Evolutionary conservation across 2,113 vertebrate species (phyloP).

Genomic region (Pavo muticus): DNA sequence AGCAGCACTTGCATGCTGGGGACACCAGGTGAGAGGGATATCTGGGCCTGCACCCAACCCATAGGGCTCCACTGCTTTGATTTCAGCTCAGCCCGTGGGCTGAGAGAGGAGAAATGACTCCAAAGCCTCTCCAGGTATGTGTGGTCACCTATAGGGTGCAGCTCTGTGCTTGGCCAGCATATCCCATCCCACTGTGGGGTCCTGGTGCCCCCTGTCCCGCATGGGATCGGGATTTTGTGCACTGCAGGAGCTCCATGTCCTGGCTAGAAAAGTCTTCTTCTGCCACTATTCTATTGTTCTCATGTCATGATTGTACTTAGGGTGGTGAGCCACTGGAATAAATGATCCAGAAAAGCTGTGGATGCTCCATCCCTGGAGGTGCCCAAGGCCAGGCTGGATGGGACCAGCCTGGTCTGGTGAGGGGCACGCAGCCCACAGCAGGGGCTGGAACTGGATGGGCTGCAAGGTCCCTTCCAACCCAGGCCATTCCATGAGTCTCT

Average conservation of each 20-base stretch:
- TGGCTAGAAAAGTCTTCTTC: neutral
- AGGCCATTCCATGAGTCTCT: neutral
- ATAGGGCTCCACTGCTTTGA: neutral
- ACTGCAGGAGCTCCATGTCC: neutral
- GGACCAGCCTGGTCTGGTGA: too few species aligned
- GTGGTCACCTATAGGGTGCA: rapidly evolving
- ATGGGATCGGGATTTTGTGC: neutral
- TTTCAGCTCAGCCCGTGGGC: neutral
- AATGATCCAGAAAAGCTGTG: neutral
- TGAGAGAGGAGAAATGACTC: neutral
- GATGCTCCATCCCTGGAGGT: neutral
- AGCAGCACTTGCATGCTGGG: neutral
- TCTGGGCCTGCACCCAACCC: neutral
- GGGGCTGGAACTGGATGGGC: neutral
- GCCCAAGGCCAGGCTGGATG: neutral
- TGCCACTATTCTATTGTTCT: neutral
- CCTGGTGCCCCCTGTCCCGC: too few species aligned
- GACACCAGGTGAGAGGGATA: neutral
- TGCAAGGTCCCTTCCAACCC: neutral
- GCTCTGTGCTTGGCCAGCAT: rapidly evolving
- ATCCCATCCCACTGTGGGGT: neutral
- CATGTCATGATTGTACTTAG: neutral
- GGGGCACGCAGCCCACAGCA: neutral
- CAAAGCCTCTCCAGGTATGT: neutral
- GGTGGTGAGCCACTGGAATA: neutral